Base-by-base conservation (phyloP, 2,113 vertebrate species). In the Thunnus thynnus region DNA sequence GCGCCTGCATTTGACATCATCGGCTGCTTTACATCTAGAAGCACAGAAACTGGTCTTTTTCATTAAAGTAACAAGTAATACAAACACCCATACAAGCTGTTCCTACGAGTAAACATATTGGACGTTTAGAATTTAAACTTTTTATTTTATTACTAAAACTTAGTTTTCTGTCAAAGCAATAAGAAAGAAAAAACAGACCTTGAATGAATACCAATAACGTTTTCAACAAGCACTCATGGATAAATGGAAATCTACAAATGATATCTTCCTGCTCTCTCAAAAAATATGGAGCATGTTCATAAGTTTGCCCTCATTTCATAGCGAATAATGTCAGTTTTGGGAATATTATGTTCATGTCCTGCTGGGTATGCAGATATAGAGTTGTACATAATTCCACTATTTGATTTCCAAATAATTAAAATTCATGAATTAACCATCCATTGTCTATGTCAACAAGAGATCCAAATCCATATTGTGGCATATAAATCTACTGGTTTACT, bases 271-370 rank as follows among this genome's bases (percentile, higher is more conserved):
- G 64, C 46, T 66, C 30, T 70, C 22, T 22, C 51, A 44, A 58
- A 62, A 74, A 74, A 75, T 60, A 70, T 84, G 36, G 5, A 75
- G 3, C 18, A 71, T 6, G 9, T 36, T 76, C 8, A 64, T 57
- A 47, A 47, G 64, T 36, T 65, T 47, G 12, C 1, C 25, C 65
- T 54, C 2, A 4, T 76, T 80, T 55, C 20, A 55, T 51, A 55
- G 47, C 4, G 1, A 68, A 78, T 68, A 0, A 55, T 50, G 47
- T 14, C 20, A 30, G 17, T 65, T 67, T 46, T 44, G 36, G 36
- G 27, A 44, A 50, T 55, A 55, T 48, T 55, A 51, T 72, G 5
- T 17, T 18, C 7, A 6, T 25, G 17, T 56, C 55, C 27, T 85
- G 66, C 66, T 66, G 61, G 17, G 11, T 67, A 12, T 61, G 25